Evolutionary conservation across 2,888 invertebrate genomes (phyloP).

Genomic region (Tinea trinotella): DNA sequence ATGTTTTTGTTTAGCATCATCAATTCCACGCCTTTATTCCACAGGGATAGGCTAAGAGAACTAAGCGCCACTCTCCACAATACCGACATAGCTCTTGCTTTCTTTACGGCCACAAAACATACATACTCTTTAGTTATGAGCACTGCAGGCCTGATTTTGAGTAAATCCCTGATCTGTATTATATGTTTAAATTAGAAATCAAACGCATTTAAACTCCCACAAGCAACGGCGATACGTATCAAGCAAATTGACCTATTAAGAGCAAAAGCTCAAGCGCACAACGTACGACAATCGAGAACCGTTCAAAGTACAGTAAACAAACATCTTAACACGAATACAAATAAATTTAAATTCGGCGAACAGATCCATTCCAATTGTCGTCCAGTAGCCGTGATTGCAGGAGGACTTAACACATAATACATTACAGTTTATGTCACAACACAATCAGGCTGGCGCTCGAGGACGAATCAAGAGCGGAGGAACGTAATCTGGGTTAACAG

Average conservation of each 20-base stretch:
- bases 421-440: slow-evolving; percentile 74
- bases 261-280: neutral
- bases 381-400: slow-evolving; percentile 66
- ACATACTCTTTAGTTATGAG: too few relatives aligned
- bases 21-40: too few relatives aligned
- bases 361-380: slow-evolving; percentile 63
- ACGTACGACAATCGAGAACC: neutral
- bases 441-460: slow-evolving; percentile 63
- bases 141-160: too few relatives aligned
- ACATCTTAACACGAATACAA: slow-evolving; percentile 30
- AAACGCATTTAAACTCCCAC: too few relatives aligned
- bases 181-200: too few relatives aligned
- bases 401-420: slow-evolving; percentile 72
- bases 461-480: slow-evolving; percentile 73
- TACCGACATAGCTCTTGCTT: too few relatives aligned
- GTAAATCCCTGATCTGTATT: too few relatives aligned
- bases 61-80: too few relatives aligned
- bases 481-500: slow-evolving; percentile 82
- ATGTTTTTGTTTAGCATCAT: too few relatives aligned
- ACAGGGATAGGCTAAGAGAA: too few relatives aligned
- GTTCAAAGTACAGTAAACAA: slow-evolving; percentile 16
- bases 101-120: too few relatives aligned
- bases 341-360: slow-evolving; percentile 60
- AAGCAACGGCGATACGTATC: neutral
- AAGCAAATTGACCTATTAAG: neutral